Conservation (phyloP, 2,113 vertebrate species). For the Ameiurus melas region DNA sequence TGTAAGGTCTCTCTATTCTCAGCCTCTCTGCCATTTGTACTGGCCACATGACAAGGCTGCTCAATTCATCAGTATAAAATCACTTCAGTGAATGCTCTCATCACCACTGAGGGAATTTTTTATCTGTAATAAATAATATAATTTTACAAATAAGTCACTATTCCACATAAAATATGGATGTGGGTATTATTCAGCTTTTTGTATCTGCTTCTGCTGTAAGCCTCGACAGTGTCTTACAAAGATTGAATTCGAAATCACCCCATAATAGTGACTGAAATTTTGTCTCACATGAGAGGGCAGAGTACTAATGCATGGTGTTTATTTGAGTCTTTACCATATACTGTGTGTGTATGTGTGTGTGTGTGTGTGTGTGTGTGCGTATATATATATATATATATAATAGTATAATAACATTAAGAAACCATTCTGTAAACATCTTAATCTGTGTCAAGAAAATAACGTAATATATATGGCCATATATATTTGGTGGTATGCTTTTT, state of each 20-base stretch:
- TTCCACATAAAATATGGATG: slow-evolving; percentile 42
- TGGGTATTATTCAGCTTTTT: slow-evolving; percentile 55
- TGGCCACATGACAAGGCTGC: slow-evolving; percentile 66
- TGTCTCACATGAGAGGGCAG: neutral
- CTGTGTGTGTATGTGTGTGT: neutral
- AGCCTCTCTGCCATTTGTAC: slow-evolving; percentile 73
- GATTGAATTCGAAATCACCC: neutral
- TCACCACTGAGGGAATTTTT: slow-evolving; percentile 57
- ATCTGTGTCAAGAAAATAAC: too few species aligned
- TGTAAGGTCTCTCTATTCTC: slow-evolving; percentile 77
- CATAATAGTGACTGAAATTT: neutral
- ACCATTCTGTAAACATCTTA: too few species aligned
- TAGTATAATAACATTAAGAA: too few species aligned
- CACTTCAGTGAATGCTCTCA: slow-evolving; percentile 44
- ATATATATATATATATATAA: too few species aligned
- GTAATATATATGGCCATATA: too few species aligned
- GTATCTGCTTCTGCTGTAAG: slow-evolving; percentile 53
- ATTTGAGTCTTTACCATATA: neutral
- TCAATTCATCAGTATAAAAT: slow-evolving; percentile 71
- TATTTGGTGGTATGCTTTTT: too few species aligned
- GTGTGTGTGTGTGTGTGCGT: too few species aligned
- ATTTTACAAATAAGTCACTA: slow-evolving; percentile 47
- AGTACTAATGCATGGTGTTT: neutral
- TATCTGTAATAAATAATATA: slow-evolving; percentile 61
- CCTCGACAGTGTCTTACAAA: slow-evolving; percentile 18